Conservation (phyloP, 2,888 invertebrate genomes). For the Magallana nippona region DNA sequence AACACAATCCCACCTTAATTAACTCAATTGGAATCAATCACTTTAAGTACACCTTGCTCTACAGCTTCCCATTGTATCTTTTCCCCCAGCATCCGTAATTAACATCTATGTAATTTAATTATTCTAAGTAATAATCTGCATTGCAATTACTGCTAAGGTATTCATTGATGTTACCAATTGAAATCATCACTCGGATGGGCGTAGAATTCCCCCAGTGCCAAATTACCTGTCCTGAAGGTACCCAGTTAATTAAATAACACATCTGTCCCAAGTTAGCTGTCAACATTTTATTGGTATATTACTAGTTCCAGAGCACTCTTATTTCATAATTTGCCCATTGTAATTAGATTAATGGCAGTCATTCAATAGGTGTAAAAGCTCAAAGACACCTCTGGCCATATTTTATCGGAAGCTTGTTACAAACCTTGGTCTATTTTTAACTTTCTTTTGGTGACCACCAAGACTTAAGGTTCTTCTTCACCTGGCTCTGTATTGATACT, state of each 20-base stretch:
- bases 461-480: background rate
- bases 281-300: slow-evolving; percentile 31
- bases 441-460: background rate
- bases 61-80: background rate
- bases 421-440: background rate
- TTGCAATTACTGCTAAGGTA: slow-evolving; percentile 30
- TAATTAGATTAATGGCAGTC: slow-evolving; percentile 30
- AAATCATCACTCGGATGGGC: slow-evolving; percentile 22
- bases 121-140: slow-evolving; percentile 33
- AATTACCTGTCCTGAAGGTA: slow-evolving; percentile 40
- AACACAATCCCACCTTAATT: slow-evolving; percentile 17
- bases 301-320: slow-evolving; percentile 29
- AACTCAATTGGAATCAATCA: slow-evolving; percentile 36
- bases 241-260: slow-evolving; percentile 37
- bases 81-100: slow-evolving; percentile 12
- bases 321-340: slow-evolving; percentile 27
- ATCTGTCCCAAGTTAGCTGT: slow-evolving; percentile 35
- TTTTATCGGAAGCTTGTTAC: background rate
- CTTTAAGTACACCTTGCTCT: slow-evolving; percentile 42
- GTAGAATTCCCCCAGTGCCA: slow-evolving; percentile 35
- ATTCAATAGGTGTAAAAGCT: slow-evolving; percentile 23
- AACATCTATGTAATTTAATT: slow-evolving; percentile 44
- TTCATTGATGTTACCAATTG: slow-evolving; percentile 20
- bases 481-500: slow-evolving; percentile 7
- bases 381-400: slow-evolving; percentile 1